Evolutionary conservation across 2,797 vertebrate species (phyloP).

Genomic region (Epinephelus awoara): DNA sequence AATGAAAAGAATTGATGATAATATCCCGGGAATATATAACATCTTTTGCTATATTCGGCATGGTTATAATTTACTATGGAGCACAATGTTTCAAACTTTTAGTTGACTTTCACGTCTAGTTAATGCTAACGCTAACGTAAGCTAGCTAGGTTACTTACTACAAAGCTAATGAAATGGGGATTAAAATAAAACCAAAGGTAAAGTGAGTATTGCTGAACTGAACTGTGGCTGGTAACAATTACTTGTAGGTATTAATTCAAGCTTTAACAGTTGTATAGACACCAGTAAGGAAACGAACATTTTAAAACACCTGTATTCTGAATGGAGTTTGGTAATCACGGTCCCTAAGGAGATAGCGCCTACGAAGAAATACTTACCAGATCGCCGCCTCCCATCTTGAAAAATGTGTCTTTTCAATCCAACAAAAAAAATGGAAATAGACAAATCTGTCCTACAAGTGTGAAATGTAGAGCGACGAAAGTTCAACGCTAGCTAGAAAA

Average conservation of each 20-base stretch:
- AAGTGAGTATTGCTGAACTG: neutral
- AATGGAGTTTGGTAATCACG: neutral
- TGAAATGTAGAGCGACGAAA: neutral
- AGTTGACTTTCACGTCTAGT: neutral
- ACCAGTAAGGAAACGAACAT: too few species aligned
- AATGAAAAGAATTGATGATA: too few species aligned
- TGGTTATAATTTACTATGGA: neutral
- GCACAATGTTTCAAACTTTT: neutral
- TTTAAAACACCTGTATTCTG: neutral
- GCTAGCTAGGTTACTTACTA: neutral
- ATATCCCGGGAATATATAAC: neutral
- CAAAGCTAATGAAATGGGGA: neutral
- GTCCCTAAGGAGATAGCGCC: neutral
- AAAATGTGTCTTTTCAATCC: neutral
- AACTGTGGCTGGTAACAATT: fast-evolving
- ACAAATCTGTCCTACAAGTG: neutral
- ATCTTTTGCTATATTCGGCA: neutral
- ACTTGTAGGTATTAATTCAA: fast-evolving
- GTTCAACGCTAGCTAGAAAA: conserved; percentile 22
- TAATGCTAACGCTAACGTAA: neutral
- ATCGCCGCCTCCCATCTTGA: conserved; percentile 85
- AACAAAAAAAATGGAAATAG: neutral
- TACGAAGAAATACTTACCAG: conserved; percentile 73
- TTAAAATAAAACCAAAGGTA: neutral
- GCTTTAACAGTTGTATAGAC: neutral